These are phyloP conservation scores for Drosophila willistoni DNA, from an alignment of 1,140 invertebrate genomes.

Conservation along the genomic window DNA sequence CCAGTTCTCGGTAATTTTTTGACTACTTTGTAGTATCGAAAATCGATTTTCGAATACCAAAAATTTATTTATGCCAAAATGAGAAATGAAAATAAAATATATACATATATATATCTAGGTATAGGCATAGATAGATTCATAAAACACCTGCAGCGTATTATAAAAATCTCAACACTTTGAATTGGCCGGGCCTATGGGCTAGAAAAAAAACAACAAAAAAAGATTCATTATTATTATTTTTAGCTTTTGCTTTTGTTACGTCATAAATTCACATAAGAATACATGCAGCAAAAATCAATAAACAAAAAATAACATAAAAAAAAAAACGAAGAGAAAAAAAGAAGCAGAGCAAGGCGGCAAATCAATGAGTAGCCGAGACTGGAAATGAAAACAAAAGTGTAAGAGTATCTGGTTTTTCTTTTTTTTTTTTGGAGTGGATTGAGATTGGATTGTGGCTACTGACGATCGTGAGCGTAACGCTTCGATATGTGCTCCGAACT, in stretches of 20 bases:
- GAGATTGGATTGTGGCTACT: constrained; percentile 21
- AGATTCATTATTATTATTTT: constrained; percentile 28
- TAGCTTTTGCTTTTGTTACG: constrained; percentile 45
- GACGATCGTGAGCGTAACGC: neutral
- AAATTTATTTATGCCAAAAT: constrained; percentile 34
- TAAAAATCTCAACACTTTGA: constrained; percentile 59
- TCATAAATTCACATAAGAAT: constrained; percentile 44
- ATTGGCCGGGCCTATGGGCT: constrained; percentile 18
- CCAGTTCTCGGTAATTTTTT: neutral
- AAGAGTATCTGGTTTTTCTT: neutral
- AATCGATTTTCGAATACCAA: neutral
- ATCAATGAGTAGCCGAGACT: constrained; percentile 32
- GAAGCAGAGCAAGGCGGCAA: constrained; percentile 16
- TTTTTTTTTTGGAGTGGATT: constrained; percentile 1
- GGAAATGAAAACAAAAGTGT: constrained; percentile 55
- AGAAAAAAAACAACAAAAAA: constrained; percentile 16
- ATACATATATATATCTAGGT: constrained; percentile 19
- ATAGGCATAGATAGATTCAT: constrained; percentile 26
- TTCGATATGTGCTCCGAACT: constrained; percentile 3
- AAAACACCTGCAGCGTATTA: constrained; percentile 53
- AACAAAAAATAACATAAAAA: constrained; percentile 38
- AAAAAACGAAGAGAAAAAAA: constrained; percentile 9
- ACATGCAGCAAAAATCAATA: constrained; percentile 33
- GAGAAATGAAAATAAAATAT: neutral
- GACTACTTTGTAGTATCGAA: constrained; percentile 1